Evolutionary conservation across 2,888 invertebrate species (phyloP), one percentile per base, ranked within the genome.

Genomic region (Myopa testacea): DNA sequence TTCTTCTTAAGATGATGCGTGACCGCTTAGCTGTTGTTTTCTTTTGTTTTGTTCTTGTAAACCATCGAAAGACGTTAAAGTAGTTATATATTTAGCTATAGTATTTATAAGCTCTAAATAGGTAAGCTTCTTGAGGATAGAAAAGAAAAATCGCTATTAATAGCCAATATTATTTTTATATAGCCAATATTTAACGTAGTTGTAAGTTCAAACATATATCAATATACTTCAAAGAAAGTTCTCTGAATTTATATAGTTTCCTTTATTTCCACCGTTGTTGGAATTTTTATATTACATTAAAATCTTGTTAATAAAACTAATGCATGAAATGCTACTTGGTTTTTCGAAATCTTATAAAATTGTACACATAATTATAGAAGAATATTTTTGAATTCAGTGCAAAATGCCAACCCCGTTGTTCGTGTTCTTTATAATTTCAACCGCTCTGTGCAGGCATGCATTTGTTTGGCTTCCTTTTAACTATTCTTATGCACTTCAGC

Each of bases 401-500:
- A 26, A 14, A 26, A 16, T 34, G 70, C 26, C 55, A 52, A 52
- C 70, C 70, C 69, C 45, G 26, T 12, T 45, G 26, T 70, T 72
- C 38, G 5, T 67, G 1, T 50, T 40, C 68, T 58, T 50, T 68
- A 26, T 7, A 34, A 34, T 63, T 34, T 3, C 38, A n/a, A 16
- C 50, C 14, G 55, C 16, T 55, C 55, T 55, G 68, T 19, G 40
- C 58, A 62, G 73, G 45, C 67, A 55, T 58, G 63, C 79, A 80
- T 75, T 80, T 55, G 40, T 78, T 52, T 34, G 78, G 79, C 58
- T 78, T 79, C 79, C 45, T 55, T 77, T 71, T 68, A 78, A 79
- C 75, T 76, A 38, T 40, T 74, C 73, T 78, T 75, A 68, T 52
- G 68, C 75, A 75, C 80, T 82, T 81, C 77, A 77, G 81, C 83